phyloP scores from a whole-genome alignment of 2,888 invertebrate genomes.

The Eupithecia pulchellata region DNA sequence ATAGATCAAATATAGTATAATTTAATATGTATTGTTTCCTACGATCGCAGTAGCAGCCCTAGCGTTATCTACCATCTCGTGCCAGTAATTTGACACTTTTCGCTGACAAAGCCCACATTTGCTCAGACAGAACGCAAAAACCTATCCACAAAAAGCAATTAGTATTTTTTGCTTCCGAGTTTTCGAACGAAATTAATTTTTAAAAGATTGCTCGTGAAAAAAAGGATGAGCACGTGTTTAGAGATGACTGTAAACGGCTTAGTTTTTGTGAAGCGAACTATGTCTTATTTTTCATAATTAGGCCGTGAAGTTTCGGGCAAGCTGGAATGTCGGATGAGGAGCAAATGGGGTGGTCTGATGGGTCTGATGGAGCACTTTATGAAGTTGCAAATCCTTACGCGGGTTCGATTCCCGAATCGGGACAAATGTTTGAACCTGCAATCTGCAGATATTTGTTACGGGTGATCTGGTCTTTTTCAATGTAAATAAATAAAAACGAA shows the following conservation, averaged over 20 bases:
- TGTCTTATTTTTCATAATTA: constrained; percentile 85
- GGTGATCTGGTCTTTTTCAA: too few relatives aligned
- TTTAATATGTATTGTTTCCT: neutral
- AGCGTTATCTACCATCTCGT: constrained; percentile 77
- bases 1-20: neutral
- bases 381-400: constrained; percentile 36
- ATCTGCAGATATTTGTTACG: too few relatives aligned
- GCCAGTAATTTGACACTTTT: constrained; percentile 85
- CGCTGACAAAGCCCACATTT: constrained; percentile 84
- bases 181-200: constrained; percentile 80
- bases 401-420: too few relatives aligned
- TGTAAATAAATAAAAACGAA: too few relatives aligned
- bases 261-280: constrained; percentile 78
- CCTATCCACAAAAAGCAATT: constrained; percentile 81
- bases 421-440: too few relatives aligned
- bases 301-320: constrained; percentile 72
- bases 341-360: constrained; percentile 69
- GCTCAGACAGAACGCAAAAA: constrained; percentile 78
- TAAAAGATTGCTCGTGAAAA: constrained; percentile 68
- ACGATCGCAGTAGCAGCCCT: constrained; percentile 61
- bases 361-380: constrained; percentile 56
- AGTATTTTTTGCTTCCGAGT: constrained; percentile 71
- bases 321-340: constrained; percentile 53
- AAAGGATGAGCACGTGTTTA: constrained; percentile 80
- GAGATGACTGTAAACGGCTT: constrained; percentile 75